Base-by-base conservation (phyloP, 2,113 vertebrate genomes). In the Campylorhamphus procurvoides region DNA sequence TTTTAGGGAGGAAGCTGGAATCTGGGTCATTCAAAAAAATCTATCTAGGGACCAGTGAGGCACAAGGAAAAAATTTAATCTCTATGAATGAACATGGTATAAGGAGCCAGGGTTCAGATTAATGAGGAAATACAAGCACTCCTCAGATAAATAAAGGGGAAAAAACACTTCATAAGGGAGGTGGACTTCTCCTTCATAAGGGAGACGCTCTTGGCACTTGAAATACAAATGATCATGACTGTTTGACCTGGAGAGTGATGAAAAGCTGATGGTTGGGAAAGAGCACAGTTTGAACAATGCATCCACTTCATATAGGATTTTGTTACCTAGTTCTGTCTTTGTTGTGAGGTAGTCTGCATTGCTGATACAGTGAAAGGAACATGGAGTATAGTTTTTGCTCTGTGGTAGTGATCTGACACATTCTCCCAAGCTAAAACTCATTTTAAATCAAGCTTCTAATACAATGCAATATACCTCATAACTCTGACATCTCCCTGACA, bases 381-480 rank as follows among this genome's bases (percentile, higher is more conserved):
- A 60, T 22, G 66, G 42, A 77, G n/a, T 42, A 12, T 69, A 62
- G 14, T 22, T 78, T 86, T 77, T 89, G 35, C 42, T 46, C 87
- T 93, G 19, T 52, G 25, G 4, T 42, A 39, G 31, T 35, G 42
- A 46, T 58, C 64, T 78, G 40, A 64, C 11, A 33, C 12, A 29
- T 83, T 89, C 28, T 90, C 23, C 53, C 18, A 49, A 64, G 68
- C 9, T 81, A 64, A 93, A 93, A 56, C 22, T 89, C 31, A 64
- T 81, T 95, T 93, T 92, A 68, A 90, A 73, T n/a, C 58, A 68
- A 91, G 28, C 24, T 86, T 77, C 42, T 86, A 39, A 66, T 56
- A 88, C 71, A 83, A 11, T 64, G 37, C 53, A 83, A 44, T 86
- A 49, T 47, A 44, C 18, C 75, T 86, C 28, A 15, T 88, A 68